Percentiles rank a stretch among this genome's conserved stretches.
Evolutionary conservation across 2,113 vertebrate genomes (phyloP).

Genomic region (Colinus virginianus): DNA sequence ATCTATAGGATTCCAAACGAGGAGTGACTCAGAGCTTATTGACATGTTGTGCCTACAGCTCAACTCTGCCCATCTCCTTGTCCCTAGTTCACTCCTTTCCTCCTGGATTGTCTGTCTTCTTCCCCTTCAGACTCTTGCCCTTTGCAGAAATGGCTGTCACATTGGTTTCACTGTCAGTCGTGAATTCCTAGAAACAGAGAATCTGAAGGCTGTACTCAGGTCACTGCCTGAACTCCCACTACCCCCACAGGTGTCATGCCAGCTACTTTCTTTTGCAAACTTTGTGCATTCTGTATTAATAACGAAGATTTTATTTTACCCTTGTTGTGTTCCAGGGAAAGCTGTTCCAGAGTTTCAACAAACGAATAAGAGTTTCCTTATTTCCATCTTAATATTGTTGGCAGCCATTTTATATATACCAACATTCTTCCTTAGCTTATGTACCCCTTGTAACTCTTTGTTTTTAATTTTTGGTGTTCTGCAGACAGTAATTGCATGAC

Average conservation of each 20-base stretch:
- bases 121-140: not conserved
- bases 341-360: not conserved
- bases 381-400: not conserved
- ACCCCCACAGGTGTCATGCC: not conserved
- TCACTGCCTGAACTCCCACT: not conserved
- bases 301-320: not conserved
- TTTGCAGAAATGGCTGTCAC: accelerated
- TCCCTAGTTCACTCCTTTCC: accelerated
- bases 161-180: not conserved
- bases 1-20: not conserved
- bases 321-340: not conserved
- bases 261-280: not conserved
- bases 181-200: not conserved
- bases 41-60: not conserved
- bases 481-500: not conserved
- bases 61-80: not conserved
- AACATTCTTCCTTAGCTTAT: not conserved
- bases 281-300: not conserved
- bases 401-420: not conserved
- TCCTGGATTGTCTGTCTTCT: not conserved
- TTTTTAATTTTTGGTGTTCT: not conserved
- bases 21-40: not conserved
- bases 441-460: not conserved
- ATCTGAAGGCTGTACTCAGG: not conserved
- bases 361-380: not conserved